Percentiles rank a stretch among this genome's conserved stretches.
Evolutionary conservation across 2,113 vertebrate genomes (phyloP).

Genomic region (Nannobrachium achirus): DNA sequence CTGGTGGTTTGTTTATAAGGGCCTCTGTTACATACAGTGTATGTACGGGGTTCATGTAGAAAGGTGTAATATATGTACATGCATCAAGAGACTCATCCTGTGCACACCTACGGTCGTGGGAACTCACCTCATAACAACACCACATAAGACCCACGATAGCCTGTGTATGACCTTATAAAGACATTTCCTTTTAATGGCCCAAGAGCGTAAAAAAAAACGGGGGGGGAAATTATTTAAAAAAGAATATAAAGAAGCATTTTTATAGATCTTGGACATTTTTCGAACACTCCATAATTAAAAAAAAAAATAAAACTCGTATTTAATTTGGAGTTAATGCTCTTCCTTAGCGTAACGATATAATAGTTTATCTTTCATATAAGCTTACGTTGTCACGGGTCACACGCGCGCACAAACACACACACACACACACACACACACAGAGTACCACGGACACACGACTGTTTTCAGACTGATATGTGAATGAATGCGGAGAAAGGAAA

Average conservation of each 20-base stretch:
- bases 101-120: constrained; percentile 59
- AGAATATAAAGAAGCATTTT: not conserved
- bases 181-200: constrained; percentile 23
- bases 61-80: constrained; percentile 79
- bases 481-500: constrained; percentile 16
- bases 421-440: constrained; percentile 5
- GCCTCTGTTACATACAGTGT: constrained; percentile 76
- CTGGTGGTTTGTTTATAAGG: constrained; percentile 65
- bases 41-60: constrained; percentile 76
- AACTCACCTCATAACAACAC: constrained; percentile 23
- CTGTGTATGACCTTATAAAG: constrained; percentile 26
- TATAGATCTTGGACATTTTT: constrained; percentile 17
- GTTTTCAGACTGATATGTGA: constrained; percentile 29
- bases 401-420: constrained; percentile 11
- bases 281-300: not conserved
- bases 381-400: not conserved
- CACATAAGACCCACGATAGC: not conserved
- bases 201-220: constrained; percentile 2
- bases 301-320: no score
- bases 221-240: no score
- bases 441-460: constrained; percentile 55
- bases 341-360: constrained; percentile 33
- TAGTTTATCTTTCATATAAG: constrained; percentile 16
- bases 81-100: constrained; percentile 76
- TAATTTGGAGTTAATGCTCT: constrained; percentile 25